phyloP scores from a whole-genome alignment of 2,797 vertebrate genomes.

The Gymnocypris eckloni region DNA sequence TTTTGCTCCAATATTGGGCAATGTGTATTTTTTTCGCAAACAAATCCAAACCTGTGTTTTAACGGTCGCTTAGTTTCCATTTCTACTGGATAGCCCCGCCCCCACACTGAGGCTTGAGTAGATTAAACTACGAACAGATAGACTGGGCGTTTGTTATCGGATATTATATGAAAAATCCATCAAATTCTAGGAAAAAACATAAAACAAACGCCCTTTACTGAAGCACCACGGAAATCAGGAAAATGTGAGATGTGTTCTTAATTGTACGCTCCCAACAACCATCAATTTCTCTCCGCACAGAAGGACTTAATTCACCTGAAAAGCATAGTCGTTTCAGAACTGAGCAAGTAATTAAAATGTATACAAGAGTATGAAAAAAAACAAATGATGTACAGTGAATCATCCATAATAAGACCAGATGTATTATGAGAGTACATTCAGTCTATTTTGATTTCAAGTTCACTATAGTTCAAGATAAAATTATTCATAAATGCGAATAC shows the following conservation, averaged over 20 bases:
- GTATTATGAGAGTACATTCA: not conserved
- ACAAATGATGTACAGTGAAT: not conserved
- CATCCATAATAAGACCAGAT: not conserved
- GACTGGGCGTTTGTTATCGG: not conserved
- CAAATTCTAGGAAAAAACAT: not conserved
- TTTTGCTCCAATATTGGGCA: not conserved
- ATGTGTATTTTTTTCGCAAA: not conserved
- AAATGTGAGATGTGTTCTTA: not conserved
- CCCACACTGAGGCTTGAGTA: not conserved
- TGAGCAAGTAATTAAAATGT: not conserved
- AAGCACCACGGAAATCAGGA: not conserved
- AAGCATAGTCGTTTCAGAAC: not conserved
- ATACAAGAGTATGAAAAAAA: not conserved
- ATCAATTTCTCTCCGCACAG: not conserved
- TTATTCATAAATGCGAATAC: not conserved
- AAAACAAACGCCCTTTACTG: not conserved
- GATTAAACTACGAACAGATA: not conserved
- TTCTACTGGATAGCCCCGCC: not conserved
- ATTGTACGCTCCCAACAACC: not conserved
- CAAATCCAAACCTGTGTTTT: not conserved
- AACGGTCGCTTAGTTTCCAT: not conserved
- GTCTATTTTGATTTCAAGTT: constrained; percentile 7
- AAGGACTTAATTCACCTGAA: not conserved
- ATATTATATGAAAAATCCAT: not conserved
- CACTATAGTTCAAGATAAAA: not conserved